phyloP scores from a whole-genome alignment of 2,113 vertebrate genomes.

The Canis aureus region DNA sequence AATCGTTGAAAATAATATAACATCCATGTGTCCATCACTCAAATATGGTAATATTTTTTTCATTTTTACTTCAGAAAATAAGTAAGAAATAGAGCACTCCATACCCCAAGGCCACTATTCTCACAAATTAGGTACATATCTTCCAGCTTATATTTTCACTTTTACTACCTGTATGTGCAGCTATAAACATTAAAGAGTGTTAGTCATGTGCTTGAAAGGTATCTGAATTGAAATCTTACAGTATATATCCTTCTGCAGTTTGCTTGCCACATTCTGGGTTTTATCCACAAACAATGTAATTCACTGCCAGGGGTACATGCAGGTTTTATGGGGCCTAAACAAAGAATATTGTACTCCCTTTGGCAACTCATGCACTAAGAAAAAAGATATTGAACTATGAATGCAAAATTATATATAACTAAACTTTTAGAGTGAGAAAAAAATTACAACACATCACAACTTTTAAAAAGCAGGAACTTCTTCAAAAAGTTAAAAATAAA shows the following conservation, averaged over 20 bases:
- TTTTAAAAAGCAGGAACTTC: neutral
- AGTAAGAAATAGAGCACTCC: neutral
- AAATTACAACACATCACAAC: neutral
- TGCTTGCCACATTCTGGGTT: neutral
- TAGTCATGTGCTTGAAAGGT: neutral
- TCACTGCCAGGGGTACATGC: neutral
- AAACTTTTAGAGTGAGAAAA: neutral
- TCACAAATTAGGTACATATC: neutral
- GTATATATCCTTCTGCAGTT: neutral
- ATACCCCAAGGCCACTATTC: neutral
- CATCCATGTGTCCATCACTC: neutral
- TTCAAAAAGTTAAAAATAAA: neutral
- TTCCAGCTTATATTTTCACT: neutral
- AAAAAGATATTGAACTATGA: neutral
- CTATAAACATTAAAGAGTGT: neutral
- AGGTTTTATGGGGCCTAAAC: neutral
- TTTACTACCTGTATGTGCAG: neutral
- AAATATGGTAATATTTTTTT: neutral
- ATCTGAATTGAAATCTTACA: neutral
- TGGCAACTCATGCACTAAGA: neutral
- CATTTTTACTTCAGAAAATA: constrained; percentile 30
- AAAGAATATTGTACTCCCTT: neutral
- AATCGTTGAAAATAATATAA: neutral
- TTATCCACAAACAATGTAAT: neutral
- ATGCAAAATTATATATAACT: neutral